Conservation (phyloP, 2,888 invertebrate genomes). For the Erynnis tages region DNA sequence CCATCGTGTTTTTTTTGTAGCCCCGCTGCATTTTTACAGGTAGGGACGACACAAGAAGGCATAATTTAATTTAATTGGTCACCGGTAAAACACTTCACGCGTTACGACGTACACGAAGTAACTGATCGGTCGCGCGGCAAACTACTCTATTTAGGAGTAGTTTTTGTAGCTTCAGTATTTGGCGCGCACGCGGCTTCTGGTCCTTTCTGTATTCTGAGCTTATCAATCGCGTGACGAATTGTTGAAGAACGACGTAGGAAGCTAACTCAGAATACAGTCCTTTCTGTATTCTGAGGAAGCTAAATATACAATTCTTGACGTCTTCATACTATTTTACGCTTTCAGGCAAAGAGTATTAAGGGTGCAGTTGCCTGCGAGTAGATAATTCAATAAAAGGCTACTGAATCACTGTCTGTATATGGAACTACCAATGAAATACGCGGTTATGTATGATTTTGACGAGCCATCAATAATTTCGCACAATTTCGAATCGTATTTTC, state of each 20-base stretch:
- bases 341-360: conserved; percentile 17
- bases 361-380: not conserved
- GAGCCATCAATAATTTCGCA: conserved; percentile 55
- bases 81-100: too few species aligned
- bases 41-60: too few species aligned
- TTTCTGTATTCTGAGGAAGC: not conserved
- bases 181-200: too few species aligned
- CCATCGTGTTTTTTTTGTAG: too few species aligned
- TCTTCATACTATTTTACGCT: conserved; percentile 10
- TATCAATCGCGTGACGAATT: conserved; percentile 7
- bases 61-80: too few species aligned
- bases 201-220: too few species aligned
- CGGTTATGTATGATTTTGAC: conserved; percentile 43
- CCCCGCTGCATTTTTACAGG: too few species aligned
- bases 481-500: conserved; percentile 39
- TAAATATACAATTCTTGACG: not conserved
- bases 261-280: too few species aligned
- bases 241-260: not conserved
- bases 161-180: too few species aligned
- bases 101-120: too few species aligned
- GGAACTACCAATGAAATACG: conserved; percentile 37
- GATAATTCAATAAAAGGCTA: conserved; percentile 17
- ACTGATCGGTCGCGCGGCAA: too few species aligned
- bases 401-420: conserved; percentile 2
- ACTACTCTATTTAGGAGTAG: too few species aligned